phyloP scores from a whole-genome alignment of 2,113 vertebrate species.

The Peromyscus maniculatus region DNA sequence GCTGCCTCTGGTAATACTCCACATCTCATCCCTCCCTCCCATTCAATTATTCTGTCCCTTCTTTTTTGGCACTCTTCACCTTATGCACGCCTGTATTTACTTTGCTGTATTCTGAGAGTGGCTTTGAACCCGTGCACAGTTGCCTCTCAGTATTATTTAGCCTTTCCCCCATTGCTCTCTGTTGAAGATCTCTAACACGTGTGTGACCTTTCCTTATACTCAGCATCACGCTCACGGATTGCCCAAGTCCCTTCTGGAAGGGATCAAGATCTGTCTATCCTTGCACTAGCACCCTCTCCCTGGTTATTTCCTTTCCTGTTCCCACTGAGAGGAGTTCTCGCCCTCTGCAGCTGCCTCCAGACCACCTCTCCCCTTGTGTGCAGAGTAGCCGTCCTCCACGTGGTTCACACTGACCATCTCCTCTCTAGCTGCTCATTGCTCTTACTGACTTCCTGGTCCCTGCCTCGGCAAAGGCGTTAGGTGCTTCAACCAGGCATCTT shows the following conservation, averaged over 20 bases:
- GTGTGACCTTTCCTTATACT: not conserved
- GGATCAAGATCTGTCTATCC: not conserved
- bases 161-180: not conserved
- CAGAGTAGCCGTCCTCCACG: not conserved
- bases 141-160: not conserved
- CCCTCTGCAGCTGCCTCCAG: not conserved
- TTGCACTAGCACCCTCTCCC: not conserved
- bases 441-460: not conserved
- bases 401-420: not conserved
- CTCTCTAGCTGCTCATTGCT: not conserved
- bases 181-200: not conserved
- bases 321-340: not conserved
- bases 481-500: not conserved
- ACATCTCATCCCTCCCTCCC: not conserved
- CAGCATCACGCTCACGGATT: not conserved
- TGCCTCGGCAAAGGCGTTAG: not conserved
- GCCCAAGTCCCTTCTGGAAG: not conserved
- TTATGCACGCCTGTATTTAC: not conserved
- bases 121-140: not conserved
- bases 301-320: not conserved
- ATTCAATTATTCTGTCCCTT: not conserved
- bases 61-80: not conserved
- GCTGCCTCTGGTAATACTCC: too few relatives aligned
- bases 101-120: not conserved
- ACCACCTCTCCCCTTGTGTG: not conserved